phyloP scores from a whole-genome alignment of 2,888 invertebrate species.

The Spodoptera picta region DNA sequence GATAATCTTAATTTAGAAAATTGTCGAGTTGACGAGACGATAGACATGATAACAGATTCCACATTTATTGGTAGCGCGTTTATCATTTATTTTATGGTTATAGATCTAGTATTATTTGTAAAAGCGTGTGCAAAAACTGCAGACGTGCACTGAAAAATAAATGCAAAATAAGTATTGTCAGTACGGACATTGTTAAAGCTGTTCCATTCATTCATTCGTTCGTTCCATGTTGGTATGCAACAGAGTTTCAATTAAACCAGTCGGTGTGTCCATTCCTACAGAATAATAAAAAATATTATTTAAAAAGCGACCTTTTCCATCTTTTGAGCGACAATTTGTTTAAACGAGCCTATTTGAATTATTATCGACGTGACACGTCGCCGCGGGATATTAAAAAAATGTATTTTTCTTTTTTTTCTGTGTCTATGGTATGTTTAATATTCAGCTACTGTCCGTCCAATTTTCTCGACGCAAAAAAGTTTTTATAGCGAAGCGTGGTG shows the following conservation, averaged over 20 bases:
- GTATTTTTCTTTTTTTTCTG: constrained; percentile 6
- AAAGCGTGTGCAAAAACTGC: neutral
- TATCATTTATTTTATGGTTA: no score
- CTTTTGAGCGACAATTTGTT: constrained; percentile 47
- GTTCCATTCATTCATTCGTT: constrained; percentile 35
- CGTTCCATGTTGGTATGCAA: constrained; percentile 37
- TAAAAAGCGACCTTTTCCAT: constrained; percentile 27
- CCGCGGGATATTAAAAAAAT: constrained; percentile 12
- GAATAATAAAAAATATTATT: constrained; percentile 50
- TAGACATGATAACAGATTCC: no score
- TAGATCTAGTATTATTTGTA: no score
- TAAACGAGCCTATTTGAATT: constrained; percentile 48
- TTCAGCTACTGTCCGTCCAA: constrained; percentile 40
- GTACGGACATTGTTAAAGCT: constrained; percentile 39
- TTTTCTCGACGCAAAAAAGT: constrained; percentile 34
- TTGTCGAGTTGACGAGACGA: neutral
- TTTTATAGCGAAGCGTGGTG: constrained; percentile 28
- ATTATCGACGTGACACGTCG: constrained; percentile 24
- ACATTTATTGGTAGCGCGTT: no score
- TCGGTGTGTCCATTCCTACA: constrained; percentile 41
- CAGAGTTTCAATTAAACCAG: constrained; percentile 50
- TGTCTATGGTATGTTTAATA: constrained; percentile 39
- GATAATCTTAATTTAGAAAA: neutral
- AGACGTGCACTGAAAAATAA: constrained; percentile 24
- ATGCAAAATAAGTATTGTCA: constrained; percentile 34